Base-by-base conservation (phyloP, 2,113 vertebrate species). In the Eurystomus gularis region DNA sequence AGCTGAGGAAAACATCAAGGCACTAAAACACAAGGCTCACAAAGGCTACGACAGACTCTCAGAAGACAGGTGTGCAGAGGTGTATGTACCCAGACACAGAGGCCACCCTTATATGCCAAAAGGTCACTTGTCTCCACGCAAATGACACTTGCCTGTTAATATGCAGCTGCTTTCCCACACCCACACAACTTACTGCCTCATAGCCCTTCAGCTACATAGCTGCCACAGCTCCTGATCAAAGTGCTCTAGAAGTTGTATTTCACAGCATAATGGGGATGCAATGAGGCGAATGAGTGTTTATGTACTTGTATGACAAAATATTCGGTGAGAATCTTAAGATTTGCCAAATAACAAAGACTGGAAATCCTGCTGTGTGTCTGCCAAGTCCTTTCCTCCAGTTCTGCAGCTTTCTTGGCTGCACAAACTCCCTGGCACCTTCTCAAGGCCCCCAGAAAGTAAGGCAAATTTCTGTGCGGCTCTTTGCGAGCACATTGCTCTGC, bases 401-500 rank as follows among this genome's bases (percentile, higher is more conserved):
- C 49, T 87, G 52, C 62, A 24, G 28, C 58, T 68, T 79, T 31
- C 33, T 82, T 52, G 17, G 61, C 44, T 82, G 68, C 37, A 82
- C 48, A 68, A 71, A 51, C 20, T 48, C 70, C 37, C n/a, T 31
- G 44, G 17, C 15, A 29, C 76, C 91, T 91, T 77, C 64, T 72
- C 0, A 0, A 17, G 14, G 11, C 2, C 3, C 5, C 26, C 10
- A 48, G 58, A 51, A 76, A 46, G 31, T 58, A 58, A 79, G 13
- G 42, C 25, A 86, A 46, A 58, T 49, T 71, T 71, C 62, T 68
- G 31, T 37, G 57, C 28, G 71, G 48, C 31, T 68, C 21, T 52
- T 70, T 57, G 79, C 31, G 85, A 75, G 66, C 9, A 87, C 65
- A 81, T 55, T 49, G 17, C 37, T 76, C 33, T 60, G 35, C 23